These are phyloP conservation scores for Alcedo atthis DNA, from an alignment of 2,797 vertebrate species.

Conservation along the genomic window DNA sequence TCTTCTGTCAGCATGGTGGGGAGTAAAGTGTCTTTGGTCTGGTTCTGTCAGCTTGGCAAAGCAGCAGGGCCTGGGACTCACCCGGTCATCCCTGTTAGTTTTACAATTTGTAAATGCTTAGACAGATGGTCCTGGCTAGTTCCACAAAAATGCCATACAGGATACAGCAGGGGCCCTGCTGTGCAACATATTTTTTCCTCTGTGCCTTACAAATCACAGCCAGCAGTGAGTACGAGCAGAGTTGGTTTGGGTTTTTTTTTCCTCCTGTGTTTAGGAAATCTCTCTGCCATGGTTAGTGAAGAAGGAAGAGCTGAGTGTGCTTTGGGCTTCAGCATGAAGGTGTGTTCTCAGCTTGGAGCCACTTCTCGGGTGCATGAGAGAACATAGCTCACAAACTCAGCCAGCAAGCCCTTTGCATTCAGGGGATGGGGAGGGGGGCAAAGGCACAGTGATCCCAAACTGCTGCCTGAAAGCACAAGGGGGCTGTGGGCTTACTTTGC, in stretches of 20 bases:
- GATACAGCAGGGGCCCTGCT: slow-evolving; percentile 29
- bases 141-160: slow-evolving; percentile 29
- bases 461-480: not conserved
- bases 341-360: not conserved
- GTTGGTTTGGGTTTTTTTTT: not conserved
- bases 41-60: not conserved
- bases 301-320: not conserved
- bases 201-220: not conserved
- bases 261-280: slow-evolving; percentile 1
- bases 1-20: not conserved
- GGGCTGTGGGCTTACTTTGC: not conserved
- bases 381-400: not conserved
- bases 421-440: too few species aligned
- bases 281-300: not conserved
- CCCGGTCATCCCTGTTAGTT: slow-evolving; percentile 17
- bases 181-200: slow-evolving; percentile 58
- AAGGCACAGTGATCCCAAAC: not conserved
- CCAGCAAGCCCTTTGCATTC: accelerated
- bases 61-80: slow-evolving; percentile 13
- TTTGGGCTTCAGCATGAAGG: not conserved
- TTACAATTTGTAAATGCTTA: not conserved
- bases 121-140: slow-evolving; percentile 46
- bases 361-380: not conserved
- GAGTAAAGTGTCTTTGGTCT: not conserved
- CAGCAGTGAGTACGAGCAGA: not conserved